Conservation (phyloP, 2,113 vertebrate species). For the Amazona vittata region DNA sequence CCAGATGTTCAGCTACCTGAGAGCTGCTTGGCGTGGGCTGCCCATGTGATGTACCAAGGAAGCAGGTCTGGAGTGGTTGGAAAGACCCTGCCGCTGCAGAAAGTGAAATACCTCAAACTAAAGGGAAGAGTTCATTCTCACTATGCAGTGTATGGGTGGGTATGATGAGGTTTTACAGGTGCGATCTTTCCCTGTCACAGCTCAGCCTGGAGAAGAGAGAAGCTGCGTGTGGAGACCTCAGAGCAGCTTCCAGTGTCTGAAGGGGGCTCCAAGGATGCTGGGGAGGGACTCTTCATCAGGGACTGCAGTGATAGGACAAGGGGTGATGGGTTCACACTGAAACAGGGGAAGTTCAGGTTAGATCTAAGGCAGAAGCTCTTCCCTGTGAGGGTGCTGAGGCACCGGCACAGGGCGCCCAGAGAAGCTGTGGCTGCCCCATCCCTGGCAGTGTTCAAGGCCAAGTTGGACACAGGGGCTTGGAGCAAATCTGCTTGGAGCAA, state of each 20-base stretch:
- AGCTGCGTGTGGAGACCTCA: background rate
- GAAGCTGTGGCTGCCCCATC: background rate
- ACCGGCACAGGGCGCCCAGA: background rate
- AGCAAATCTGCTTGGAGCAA: background rate
- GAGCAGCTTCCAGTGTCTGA: background rate
- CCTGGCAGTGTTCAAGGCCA: background rate
- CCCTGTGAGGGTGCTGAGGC: no score
- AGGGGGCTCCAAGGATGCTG: background rate
- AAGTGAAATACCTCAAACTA: background rate
- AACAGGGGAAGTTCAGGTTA: no score
- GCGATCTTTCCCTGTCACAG: background rate
- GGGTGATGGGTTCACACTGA: no score
- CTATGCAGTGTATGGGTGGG: background rate
- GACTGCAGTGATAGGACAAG: no score
- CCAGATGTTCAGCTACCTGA: background rate
- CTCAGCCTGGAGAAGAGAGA: background rate
- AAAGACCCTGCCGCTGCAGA: background rate
- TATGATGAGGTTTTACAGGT: background rate
- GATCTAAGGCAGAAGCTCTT: no score
- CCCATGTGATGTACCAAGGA: fast-evolving
- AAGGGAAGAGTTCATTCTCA: background rate
- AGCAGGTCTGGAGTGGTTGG: no score
- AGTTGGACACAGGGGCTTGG: background rate
- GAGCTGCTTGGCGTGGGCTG: fast-evolving
- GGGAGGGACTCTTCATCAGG: no score